Base-by-base conservation (phyloP, 2,113 vertebrate species). In the Hemiprocne comata region DNA sequence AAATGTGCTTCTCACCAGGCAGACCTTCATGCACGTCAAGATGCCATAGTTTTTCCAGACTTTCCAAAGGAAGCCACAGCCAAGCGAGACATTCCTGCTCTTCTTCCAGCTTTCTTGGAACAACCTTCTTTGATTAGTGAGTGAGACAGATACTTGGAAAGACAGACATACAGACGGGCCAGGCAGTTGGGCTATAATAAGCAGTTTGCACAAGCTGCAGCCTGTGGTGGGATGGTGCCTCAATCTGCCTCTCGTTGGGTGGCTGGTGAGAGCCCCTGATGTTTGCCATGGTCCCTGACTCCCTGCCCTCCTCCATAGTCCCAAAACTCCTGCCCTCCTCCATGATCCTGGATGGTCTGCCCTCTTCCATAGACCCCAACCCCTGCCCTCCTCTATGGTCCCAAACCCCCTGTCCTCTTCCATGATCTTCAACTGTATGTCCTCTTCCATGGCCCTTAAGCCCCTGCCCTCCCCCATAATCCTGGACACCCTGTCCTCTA, bases 91-190 rank as follows among this genome's bases (percentile, higher is more conserved):
- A 83, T 96, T 96, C 94, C 85, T 90, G 76, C 78, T 93, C 42
- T 74, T 93, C 88, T 95, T 93, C 92, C 95, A 96, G 92, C 71
- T 93, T 93, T 92, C 95, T 91, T 97, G 94, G 94, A 96, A 90
- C 83, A 80, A 79, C 38, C 46, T 87, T 60, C 74, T 93, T 72
- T 66, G 90, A 93, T 92, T 83, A 93, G 62, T 2, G 5, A 85
- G 58, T 0, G 20, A 90, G 88, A 69, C 94, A 79, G 90, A 86
- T 66, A 73, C 75, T 46, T 79, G 96, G 91, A 92, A 90, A 70
- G 60, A 54, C 85, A 88, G 76, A 28, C 72, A 88, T 72, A 28
- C 72, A 38, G 70, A 26, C 69, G 16, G 61, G 65, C 82, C 2
- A 53, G 71, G 86, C 72, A 70, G 72, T 7, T 29, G 42, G 31